Base-by-base conservation (phyloP, 2,888 invertebrate genomes). In the Chrysomela aeneicollis region DNA sequence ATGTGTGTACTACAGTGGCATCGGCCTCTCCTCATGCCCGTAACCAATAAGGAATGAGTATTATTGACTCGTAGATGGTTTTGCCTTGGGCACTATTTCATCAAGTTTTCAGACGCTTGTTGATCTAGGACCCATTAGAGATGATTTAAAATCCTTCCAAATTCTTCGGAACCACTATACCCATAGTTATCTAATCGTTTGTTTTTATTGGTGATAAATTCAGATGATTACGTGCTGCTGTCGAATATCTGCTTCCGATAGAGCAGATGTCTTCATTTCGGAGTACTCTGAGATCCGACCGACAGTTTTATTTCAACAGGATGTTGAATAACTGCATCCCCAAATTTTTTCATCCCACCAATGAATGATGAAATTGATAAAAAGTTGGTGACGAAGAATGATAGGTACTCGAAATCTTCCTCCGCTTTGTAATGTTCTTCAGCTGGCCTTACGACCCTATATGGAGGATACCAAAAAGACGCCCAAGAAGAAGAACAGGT, bases 401-500 rank as follows among this genome's bases (percentile, higher is more conserved):
- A n/a, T 26, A 26, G 26, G 26, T 26, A 6, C 6, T 3, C 3
- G 26, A 5, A 10, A 35, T 35, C 32, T 9, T 10, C 9, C 32
- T 35, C 10, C 1, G 32, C 10, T 9, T 35, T 9, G 10, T 35
- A 2, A 35, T 10, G 32, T 35, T 2, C 10, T 35, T 35, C 32
- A 35, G 10, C 32, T 35, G 10, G 32, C 10, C 10, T 35, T 3
- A 26, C 6, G 26, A 26, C 26, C 35, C 12, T 10, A 4, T 15
- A 15, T 6, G 15, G 15, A 42, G 42, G 15, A 6, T 2, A 15
- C 32, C 22, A 53, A n/a, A 17, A 10, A 52, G 22, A 21, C 10
- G 55, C 55, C 18, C 32, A 19, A 63, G 60, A 60, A 57, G 60
- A 64, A 55, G 55, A 64, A 64, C 64, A 55, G 60, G 64, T 64